A percentile compares a stretch with the other conserved stretches of the same genome.
Evolutionary conservation across 2,113 vertebrate species (phyloP).

Genomic region (Emydocephalus ijimae): DNA sequence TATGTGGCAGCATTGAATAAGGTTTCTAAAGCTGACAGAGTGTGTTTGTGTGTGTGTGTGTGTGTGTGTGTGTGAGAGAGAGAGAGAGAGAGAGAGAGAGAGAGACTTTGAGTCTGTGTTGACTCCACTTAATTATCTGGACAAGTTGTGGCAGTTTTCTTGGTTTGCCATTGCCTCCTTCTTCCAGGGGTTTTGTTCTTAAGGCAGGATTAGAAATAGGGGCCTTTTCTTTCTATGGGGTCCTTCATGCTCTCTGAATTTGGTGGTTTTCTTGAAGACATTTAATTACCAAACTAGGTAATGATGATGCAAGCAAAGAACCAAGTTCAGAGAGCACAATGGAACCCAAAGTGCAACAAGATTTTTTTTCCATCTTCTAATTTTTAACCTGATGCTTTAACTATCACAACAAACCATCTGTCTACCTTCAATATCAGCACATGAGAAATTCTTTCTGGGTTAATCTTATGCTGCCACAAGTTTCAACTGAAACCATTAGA

Average conservation of each 20-base stretch:
- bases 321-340: not conserved
- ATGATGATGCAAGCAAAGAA: not conserved
- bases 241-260: too few relatives aligned
- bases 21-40: too few relatives aligned
- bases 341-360: not conserved
- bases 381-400: not conserved
- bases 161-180: not conserved
- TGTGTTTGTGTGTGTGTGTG: too few relatives aligned
- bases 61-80: too few relatives aligned
- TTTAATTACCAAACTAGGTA: not conserved
- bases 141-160: not conserved
- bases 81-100: too few relatives aligned
- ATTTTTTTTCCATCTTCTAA: not conserved
- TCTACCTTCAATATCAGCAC: not conserved
- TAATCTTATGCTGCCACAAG: slow-evolving; percentile 28
- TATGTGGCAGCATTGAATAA: too few relatives aligned
- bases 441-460: slow-evolving; percentile 21
- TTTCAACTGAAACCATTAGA: slow-evolving; percentile 30
- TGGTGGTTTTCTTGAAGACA: not conserved
- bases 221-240: not conserved
- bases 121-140: not conserved
- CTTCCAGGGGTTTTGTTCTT: not conserved
- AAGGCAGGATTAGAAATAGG: not conserved
- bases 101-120: not conserved
- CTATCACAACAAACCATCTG: not conserved